Evolutionary conservation across 2,113 vertebrate species (phyloP).

Genomic region (Syngnathus typhle): DNA sequence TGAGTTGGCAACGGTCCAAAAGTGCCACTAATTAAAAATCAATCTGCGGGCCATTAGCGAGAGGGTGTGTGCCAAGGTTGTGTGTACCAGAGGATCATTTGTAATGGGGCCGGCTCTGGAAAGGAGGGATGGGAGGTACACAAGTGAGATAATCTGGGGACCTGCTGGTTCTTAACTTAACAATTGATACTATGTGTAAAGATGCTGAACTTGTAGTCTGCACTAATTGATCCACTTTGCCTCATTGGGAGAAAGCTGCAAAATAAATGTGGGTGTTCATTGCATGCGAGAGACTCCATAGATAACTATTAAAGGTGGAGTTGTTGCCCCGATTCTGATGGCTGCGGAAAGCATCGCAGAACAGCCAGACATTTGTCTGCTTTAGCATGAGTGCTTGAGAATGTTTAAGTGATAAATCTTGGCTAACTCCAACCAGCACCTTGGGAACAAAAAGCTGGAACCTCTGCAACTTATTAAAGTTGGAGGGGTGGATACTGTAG

Average conservation of each 20-base stretch:
- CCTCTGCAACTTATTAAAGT: conserved; percentile 78
- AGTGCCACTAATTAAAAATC: conserved; percentile 99
- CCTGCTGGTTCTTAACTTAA: conserved; percentile 79
- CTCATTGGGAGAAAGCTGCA: conserved; percentile 79
- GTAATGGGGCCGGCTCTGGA: conserved; percentile 84
- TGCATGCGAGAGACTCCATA: conserved; percentile 80
- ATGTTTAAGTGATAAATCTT: conserved; percentile 80
- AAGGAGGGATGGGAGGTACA: conserved; percentile 69
- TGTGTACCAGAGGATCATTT: conserved; percentile 85
- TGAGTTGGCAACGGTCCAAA: conserved; percentile 88
- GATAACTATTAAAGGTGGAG: conserved; percentile 85
- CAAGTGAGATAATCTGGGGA: conserved; percentile 87
- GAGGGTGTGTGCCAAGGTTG: conserved; percentile 82
- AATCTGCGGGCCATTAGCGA: conserved; percentile 93
- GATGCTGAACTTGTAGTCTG: conserved; percentile 97
- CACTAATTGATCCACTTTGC: conserved; percentile 93
- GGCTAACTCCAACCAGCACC: conserved; percentile 70
- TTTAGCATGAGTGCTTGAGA: conserved; percentile 73
- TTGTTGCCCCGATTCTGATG: conserved; percentile 75
- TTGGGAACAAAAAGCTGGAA: conserved; percentile 70
- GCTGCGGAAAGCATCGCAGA: conserved; percentile 63
- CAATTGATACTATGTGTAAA: conserved; percentile 85
- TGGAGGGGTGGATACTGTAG: conserved; percentile 68
- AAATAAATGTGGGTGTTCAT: conserved; percentile 88
- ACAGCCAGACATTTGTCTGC: conserved; percentile 80